These are phyloP conservation scores for Discoglossus pictus DNA, from an alignment of 2,797 vertebrate species.

Conservation along the genomic window DNA sequence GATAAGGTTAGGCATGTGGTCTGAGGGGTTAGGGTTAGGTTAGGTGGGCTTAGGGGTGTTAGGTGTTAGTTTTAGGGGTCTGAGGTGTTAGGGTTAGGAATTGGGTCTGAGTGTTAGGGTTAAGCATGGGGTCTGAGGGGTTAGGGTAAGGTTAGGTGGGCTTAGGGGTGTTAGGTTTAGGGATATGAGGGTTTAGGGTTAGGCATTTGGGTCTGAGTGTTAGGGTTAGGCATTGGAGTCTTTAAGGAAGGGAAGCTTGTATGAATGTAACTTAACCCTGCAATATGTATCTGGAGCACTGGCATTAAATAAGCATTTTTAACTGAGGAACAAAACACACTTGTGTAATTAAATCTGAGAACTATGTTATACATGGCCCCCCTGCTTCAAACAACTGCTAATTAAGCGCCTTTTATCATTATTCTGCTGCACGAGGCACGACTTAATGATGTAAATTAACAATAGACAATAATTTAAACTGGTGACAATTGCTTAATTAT, in stretches of 20 bases:
- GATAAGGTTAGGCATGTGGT: too few species aligned
- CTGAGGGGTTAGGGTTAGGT: too few species aligned
- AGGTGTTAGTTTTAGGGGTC: too few species aligned
- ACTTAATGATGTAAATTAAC: conserved; percentile 79
- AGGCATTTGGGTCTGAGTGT: too few species aligned
- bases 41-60: too few species aligned
- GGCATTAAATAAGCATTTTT: conserved; percentile 60
- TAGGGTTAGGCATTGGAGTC: too few species aligned
- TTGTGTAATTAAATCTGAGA: conserved; percentile 70
- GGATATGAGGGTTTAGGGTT: too few species aligned
- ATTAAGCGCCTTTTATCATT: conserved; percentile 79
- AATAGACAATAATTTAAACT: conserved; percentile 79
- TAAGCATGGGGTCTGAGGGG: too few species aligned
- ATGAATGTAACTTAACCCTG: conserved; percentile 54
- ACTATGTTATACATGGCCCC: conserved; percentile 73
- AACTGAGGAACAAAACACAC: conserved; percentile 64
- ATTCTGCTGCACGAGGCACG: conserved; percentile 75
- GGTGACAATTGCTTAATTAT: conserved; percentile 81
- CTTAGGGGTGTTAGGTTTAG: too few species aligned
- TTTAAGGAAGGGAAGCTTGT: conserved; percentile 68
- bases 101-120: too few species aligned
- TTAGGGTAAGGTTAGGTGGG: too few species aligned
- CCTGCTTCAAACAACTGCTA: conserved; percentile 75
- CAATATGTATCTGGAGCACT: conserved; percentile 53
- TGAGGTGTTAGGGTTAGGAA: too few species aligned